Percentiles rank a stretch among this genome's conserved stretches.
Evolutionary conservation across 2,113 vertebrate genomes (phyloP).

Genomic region (Marmota monax): DNA sequence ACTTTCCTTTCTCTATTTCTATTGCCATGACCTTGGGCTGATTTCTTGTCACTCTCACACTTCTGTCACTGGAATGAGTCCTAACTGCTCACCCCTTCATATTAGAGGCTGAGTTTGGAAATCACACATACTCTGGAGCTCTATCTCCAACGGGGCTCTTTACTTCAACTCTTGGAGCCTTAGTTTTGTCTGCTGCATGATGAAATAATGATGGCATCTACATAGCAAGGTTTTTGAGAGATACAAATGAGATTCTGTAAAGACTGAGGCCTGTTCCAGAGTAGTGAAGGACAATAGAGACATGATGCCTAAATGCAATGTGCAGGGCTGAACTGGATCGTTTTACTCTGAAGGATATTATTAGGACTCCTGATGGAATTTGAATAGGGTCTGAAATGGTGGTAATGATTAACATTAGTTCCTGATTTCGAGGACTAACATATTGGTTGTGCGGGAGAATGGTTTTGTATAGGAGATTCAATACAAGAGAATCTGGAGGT

Average conservation of each 20-base stretch:
- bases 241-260: not conserved
- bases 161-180: not conserved
- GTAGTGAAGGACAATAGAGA: not conserved
- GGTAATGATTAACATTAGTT: not conserved
- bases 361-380: not conserved
- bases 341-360: not conserved
- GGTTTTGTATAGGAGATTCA: not conserved
- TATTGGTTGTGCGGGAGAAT: not conserved
- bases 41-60: not conserved
- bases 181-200: not conserved
- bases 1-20: not conserved
- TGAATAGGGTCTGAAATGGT: not conserved
- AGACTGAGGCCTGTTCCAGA: not conserved
- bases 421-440: not conserved
- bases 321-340: not conserved
- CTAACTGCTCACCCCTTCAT: not conserved
- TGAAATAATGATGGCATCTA: not conserved
- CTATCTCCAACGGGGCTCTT: not conserved
- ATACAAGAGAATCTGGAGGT: not conserved
- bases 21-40: not conserved
- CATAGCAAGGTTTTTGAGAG: not conserved
- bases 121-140: not conserved
- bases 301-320: not conserved
- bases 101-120: not conserved
- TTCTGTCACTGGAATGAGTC: not conserved